phyloP scores from a whole-genome alignment of 1,140 invertebrate species.

The Psix sp. region DNA sequence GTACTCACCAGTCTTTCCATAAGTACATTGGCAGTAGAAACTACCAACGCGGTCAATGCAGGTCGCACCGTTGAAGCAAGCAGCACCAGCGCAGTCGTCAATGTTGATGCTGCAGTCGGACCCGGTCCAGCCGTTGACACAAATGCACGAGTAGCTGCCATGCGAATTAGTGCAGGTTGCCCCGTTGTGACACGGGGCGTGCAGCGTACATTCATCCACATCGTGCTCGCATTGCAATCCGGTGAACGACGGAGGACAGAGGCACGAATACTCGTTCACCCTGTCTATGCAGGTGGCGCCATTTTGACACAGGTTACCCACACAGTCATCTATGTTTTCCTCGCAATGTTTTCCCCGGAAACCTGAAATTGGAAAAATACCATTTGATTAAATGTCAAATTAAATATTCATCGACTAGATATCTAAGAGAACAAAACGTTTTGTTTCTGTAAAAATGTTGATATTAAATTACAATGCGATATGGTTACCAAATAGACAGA shows the following conservation, averaged over 20 bases:
- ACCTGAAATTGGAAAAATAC: slow-evolving; percentile 79
- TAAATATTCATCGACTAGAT: no score
- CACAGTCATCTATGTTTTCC: slow-evolving; percentile 94
- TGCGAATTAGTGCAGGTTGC: slow-evolving; percentile 95
- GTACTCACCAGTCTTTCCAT: slow-evolving; percentile 92
- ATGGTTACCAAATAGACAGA: no score
- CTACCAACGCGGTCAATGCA: slow-evolving; percentile 96
- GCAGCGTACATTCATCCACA: slow-evolving; percentile 88
- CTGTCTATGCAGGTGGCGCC: slow-evolving; percentile 93
- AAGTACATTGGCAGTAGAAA: slow-evolving; percentile 96
- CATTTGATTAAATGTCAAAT: neutral
- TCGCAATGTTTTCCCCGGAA: slow-evolving; percentile 91
- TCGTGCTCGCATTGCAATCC: slow-evolving; percentile 89
- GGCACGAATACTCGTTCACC: slow-evolving; percentile 91
- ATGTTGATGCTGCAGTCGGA: slow-evolving; percentile 94
- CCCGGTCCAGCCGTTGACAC: slow-evolving; percentile 96
- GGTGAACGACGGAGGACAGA: slow-evolving; percentile 91
- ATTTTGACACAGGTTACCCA: slow-evolving; percentile 92
- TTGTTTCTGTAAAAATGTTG: no score
- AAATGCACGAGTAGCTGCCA: slow-evolving; percentile 95
- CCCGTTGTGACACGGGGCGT: slow-evolving; percentile 93
- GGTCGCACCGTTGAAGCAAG: slow-evolving; percentile 97
- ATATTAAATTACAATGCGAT: no score
- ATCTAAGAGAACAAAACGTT: no score
- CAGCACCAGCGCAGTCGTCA: slow-evolving; percentile 93